These are phyloP conservation scores for Bos javanicus DNA, from an alignment of 2,113 vertebrate species.

Conservation along the genomic window DNA sequence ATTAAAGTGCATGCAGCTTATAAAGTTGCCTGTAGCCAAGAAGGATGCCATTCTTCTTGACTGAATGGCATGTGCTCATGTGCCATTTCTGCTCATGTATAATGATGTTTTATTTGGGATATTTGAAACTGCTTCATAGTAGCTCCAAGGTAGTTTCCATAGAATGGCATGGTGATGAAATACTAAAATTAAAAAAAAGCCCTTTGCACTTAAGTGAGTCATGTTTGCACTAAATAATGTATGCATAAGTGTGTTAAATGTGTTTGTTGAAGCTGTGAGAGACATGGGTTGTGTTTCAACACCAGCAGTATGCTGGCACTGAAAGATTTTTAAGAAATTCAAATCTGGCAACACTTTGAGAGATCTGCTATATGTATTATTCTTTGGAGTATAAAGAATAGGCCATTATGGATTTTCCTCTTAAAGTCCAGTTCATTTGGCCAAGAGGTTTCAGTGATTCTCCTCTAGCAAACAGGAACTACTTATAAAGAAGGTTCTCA, in stretches of 20 bases:
- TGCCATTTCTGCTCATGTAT: conserved; percentile 74
- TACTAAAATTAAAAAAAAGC: conserved; percentile 72
- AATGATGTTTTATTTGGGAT: conserved; percentile 80
- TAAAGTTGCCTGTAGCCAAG: conserved; percentile 76
- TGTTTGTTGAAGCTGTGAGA: conserved; percentile 67
- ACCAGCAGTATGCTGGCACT: conserved; percentile 55
- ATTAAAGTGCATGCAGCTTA: conserved; percentile 83
- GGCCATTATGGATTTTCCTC: conserved; percentile 37
- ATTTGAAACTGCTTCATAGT: conserved; percentile 75
- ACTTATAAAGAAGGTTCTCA: not conserved
- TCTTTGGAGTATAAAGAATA: conserved; percentile 45
- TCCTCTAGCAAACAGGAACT: not conserved
- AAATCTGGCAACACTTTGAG: conserved; percentile 52
- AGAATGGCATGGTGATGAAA: conserved; percentile 76
- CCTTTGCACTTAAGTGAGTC: conserved; percentile 70
- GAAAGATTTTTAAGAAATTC: conserved; percentile 39
- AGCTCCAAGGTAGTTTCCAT: conserved; percentile 81
- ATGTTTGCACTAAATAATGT: conserved; percentile 70
- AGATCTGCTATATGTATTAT: conserved; percentile 25
- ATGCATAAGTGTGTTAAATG: conserved; percentile 68
- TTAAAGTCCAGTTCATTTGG: conserved; percentile 22
- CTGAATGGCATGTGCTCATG: conserved; percentile 56
- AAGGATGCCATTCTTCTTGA: conserved; percentile 73
- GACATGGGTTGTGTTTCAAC: conserved; percentile 59
- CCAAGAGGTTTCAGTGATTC: conserved; percentile 9